These are phyloP conservation scores for Patiria miniata DNA, from an alignment of 35 echinoderm and acorn worm species.

Conservation along the genomic window DNA sequence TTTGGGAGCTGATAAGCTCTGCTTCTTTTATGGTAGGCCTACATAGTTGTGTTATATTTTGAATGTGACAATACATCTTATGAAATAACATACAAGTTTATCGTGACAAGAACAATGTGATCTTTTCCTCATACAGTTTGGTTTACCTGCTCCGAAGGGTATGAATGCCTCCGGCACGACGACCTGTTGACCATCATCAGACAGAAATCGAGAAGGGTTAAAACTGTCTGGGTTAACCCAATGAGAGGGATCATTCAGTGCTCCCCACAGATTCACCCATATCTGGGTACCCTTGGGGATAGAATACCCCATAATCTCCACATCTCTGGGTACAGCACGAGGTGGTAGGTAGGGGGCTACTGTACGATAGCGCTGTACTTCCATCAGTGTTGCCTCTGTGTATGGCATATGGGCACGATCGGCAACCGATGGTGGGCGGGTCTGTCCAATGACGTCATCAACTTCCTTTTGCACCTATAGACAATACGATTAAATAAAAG, in stretches of 20 bases:
- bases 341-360: constrained; percentile 32
- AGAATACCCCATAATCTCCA: constrained; percentile 24
- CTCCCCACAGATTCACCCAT: constrained; percentile 73
- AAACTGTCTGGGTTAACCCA: constrained; percentile 81
- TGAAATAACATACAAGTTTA: too few species aligned
- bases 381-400: constrained; percentile 71
- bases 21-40: too few species aligned
- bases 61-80: too few species aligned
- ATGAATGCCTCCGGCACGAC: constrained; percentile 57
- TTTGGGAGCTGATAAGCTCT: too few species aligned
- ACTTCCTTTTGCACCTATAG: constrained; percentile 47
- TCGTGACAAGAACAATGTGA: neutral
- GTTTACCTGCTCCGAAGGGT: constrained; percentile 79
- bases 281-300: constrained; percentile 58
- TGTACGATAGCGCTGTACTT: constrained; percentile 48
- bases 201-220: constrained; percentile 75
- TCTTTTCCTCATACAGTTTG: neutral
- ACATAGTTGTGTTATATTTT: too few species aligned
- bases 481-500: too few species aligned
- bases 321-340: neutral
- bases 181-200: constrained; percentile 50
- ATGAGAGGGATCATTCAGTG: constrained; percentile 60
- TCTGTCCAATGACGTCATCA: constrained; percentile 34
- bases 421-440: constrained; percentile 7
- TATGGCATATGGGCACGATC: constrained; percentile 52